Evolutionary conservation across 2,888 invertebrate species (phyloP).

Genomic region (Drosophila setosimentum): DNA sequence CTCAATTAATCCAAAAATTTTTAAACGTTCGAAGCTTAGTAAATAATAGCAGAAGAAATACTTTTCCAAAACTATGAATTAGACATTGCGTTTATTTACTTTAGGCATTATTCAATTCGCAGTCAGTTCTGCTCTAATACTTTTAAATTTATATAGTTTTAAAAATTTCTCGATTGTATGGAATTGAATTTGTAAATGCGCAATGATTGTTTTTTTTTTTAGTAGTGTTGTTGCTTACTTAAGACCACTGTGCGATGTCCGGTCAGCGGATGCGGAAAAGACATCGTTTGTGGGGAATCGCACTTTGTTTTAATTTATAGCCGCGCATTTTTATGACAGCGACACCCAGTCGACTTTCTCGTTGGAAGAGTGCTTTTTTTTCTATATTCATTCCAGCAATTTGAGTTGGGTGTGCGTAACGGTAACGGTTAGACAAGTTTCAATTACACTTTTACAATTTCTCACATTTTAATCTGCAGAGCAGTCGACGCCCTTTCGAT

Average conservation of each 20-base stretch:
- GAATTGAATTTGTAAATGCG: neutral
- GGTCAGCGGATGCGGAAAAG: constrained; percentile 73
- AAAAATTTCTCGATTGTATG: neutral
- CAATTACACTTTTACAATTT: constrained; percentile 81
- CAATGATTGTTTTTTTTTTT: neutral
- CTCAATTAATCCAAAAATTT: too few species aligned
- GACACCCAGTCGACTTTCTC: constrained; percentile 58
- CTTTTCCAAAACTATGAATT: neutral
- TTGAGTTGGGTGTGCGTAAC: constrained; percentile 44
- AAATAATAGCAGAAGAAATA: neutral
- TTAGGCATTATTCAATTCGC: neutral
- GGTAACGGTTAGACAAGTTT: constrained; percentile 76
- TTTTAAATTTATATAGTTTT: neutral
- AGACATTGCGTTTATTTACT: neutral
- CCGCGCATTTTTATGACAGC: constrained; percentile 80
- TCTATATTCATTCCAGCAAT: constrained; percentile 4
- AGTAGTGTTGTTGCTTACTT: neutral
- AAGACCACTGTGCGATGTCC: constrained; percentile 34
- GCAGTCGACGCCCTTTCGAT: constrained; percentile 73
- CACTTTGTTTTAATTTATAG: constrained; percentile 76
- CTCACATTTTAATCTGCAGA: constrained; percentile 78
- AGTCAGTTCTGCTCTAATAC: neutral
- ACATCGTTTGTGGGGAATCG: constrained; percentile 53
- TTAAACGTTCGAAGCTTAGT: too few species aligned
- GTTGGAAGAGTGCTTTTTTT: constrained; percentile 15